phyloP scores from a whole-genome alignment of 2,113 vertebrate species.

The Cinclus mexicanus region DNA sequence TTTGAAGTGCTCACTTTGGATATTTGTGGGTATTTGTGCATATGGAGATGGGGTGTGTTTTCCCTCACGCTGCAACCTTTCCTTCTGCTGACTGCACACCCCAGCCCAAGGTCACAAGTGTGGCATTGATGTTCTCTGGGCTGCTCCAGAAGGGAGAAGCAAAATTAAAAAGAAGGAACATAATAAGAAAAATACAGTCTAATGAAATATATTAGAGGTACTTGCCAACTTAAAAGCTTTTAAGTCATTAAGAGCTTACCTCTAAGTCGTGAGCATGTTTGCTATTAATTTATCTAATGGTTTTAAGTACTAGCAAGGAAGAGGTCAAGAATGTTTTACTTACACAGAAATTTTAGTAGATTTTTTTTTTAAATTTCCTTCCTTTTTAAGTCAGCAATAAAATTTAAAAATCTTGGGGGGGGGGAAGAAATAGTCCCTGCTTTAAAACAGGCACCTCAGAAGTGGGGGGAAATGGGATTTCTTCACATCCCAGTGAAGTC shows the following conservation, averaged over 20 bases:
- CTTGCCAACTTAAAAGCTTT: neutral
- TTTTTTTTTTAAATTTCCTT: neutral
- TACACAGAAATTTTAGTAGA: neutral
- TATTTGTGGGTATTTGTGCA: neutral
- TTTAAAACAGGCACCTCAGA: neutral
- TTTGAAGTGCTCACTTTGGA: neutral
- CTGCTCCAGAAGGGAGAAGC: neutral
- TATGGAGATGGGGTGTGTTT: accelerated
- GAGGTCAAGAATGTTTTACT: neutral
- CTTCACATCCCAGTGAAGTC: neutral
- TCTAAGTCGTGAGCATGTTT: neutral
- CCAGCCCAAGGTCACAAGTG: neutral
- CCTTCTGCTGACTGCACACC: neutral
- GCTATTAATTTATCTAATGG: neutral
- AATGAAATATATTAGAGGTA: neutral
- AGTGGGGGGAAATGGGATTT: neutral
- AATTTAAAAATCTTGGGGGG: neutral
- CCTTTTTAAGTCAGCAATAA: neutral
- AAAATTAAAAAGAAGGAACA: neutral
- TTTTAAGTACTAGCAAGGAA: neutral
- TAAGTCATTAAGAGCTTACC: neutral
- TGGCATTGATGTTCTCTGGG: neutral
- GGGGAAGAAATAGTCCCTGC: neutral
- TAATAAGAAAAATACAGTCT: neutral
- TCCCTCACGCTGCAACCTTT: neutral